Conservation (phyloP, 2,888 invertebrate species). For the Beris morrisii region DNA sequence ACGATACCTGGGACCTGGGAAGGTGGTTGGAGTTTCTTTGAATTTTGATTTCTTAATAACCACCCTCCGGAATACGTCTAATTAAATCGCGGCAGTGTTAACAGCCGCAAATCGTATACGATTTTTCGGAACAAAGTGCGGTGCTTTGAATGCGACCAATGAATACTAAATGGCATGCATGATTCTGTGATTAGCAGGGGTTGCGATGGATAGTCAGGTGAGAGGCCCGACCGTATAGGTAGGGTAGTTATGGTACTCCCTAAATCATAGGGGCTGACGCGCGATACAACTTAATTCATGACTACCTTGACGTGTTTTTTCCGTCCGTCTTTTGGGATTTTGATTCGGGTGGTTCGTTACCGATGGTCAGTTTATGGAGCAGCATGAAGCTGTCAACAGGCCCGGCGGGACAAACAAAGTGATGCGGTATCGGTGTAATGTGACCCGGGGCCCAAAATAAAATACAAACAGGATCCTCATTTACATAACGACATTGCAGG, state of each 20-base stretch:
- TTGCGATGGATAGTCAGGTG: neutral
- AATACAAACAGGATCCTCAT: conserved; percentile 13
- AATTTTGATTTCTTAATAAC: conserved; percentile 27
- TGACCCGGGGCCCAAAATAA: neutral
- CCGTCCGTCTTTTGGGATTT: conserved; percentile 12
- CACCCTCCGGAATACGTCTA: conserved; percentile 28
- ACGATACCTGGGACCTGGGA: no score
- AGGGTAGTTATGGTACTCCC: neutral
- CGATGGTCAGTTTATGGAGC: neutral
- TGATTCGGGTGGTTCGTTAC: neutral
- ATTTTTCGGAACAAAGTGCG: conserved; percentile 35
- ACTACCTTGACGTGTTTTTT: conserved; percentile 27
- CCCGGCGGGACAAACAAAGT: conserved; percentile 19
- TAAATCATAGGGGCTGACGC: conserved; percentile 15
- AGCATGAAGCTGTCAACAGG: neutral
- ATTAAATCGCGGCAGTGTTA: conserved; percentile 37
- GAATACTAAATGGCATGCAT: conserved; percentile 29
- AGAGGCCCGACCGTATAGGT: no score
- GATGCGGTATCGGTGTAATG: conserved; percentile 19
- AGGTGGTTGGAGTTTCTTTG: neutral
- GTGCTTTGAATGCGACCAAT: conserved; percentile 32
- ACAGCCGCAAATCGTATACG: conserved; percentile 35
- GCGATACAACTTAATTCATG: conserved; percentile 20
- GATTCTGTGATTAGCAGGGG: neutral
- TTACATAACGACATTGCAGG: conserved; percentile 25